Evolutionary conservation across 2,888 invertebrate species (phyloP).

Genomic region (Nebria brevicollis): DNA sequence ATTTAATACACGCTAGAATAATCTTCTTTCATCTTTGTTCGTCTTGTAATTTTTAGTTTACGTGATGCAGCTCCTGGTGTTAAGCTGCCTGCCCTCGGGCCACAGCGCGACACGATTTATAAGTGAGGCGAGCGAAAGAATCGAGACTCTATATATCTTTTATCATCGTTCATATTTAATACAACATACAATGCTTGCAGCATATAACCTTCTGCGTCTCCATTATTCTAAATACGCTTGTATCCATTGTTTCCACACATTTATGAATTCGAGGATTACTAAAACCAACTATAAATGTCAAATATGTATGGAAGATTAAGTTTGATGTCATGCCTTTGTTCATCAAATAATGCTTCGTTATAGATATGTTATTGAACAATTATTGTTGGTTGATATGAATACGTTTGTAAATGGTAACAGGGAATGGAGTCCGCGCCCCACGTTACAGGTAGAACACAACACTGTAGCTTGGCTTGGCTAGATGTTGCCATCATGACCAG

Average conservation of each 20-base stretch:
- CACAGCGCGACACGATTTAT: conserved; percentile 54
- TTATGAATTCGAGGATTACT: not conserved
- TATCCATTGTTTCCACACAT: not conserved
- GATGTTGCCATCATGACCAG: conserved; percentile 10
- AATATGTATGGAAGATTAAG: not conserved
- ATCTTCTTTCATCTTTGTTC: conserved; percentile 62
- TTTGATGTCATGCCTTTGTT: not conserved
- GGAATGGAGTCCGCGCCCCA: conserved; percentile 8
- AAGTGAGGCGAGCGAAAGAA: conserved; percentile 11
- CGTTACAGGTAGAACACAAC: conserved; percentile 14
- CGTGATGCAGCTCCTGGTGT: conserved; percentile 63
- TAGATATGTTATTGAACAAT: conserved; percentile 8
- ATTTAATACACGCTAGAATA: conserved; percentile 52
- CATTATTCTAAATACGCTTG: not conserved
- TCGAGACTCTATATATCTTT: conserved; percentile 16
- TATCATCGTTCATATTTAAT: conserved; percentile 12
- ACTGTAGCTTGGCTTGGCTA: conserved; percentile 13
- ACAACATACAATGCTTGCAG: not conserved
- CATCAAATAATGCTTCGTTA: not conserved
- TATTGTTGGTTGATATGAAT: not conserved
- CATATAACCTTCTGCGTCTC: not conserved
- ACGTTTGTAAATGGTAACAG: conserved; percentile 21
- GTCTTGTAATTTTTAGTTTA: conserved; percentile 59
- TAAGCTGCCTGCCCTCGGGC: conserved; percentile 58
- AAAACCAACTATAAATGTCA: not conserved